Base-by-base conservation (phyloP, 2,888 invertebrate species). In the Lamellibrachia columna region DNA sequence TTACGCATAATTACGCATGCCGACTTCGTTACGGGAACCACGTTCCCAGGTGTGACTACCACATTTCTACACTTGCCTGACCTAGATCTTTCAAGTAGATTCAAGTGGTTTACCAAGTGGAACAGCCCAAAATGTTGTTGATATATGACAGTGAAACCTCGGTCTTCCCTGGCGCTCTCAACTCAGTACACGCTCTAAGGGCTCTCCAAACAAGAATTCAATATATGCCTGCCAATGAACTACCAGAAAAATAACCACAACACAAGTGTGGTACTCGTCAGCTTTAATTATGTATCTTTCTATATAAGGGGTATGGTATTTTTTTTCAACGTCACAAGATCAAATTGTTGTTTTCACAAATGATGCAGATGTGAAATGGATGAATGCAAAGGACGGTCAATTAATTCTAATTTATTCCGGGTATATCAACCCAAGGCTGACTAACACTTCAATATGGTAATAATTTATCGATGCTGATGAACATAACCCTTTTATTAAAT, bases 31-130 rank as follows among this genome's bases (percentile, higher is more conserved):
- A 40, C 0, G 40, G 40, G 40, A 40, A 40, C 15, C 75, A 75
- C 6, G 75, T 22, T 6, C 11, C n/a, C 22, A 75, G 75, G 75
- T 75, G 75, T 75, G 75, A 75, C 75, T 75, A 22, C n/a, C 75
- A 75, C n/a, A 22, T 75, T 75, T 75, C 75, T 75, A 75, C 75
- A 75, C 75, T 75, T 22, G 75, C 75, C n/a, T 75, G 75, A 75
- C 75, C 75, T 75, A 75, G 3, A 75, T 75, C 75, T 75, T 22
- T 15, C 6, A n/a, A 75, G 75, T 75, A 75, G 75, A 15, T 75
- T 75, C 75, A 22, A 75, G 75, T 75, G 75, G 22, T n/a, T 22
- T 15, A 22, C 1, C 22, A 22, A 75, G 75, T 15, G 75, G n/a
- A 75, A 55, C 55, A 22, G 75, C 11, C 11, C 75, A 15, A 22